These are phyloP conservation scores for Papilio dardanus DNA, from an alignment of 1,140 invertebrate genomes.

Conservation along the genomic window DNA sequence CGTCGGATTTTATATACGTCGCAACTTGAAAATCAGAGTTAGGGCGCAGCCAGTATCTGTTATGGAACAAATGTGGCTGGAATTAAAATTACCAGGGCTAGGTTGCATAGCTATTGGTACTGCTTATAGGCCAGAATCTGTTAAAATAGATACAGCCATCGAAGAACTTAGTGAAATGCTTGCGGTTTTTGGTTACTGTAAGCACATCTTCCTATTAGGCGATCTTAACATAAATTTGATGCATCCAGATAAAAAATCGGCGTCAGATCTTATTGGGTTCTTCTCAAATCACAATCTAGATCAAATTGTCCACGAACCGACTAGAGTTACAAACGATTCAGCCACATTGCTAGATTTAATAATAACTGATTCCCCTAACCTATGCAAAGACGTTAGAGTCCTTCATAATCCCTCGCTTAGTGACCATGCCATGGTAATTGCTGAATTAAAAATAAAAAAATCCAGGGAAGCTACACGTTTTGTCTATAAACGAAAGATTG, in stretches of 20 bases:
- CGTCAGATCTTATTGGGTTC: conserved; percentile 24
- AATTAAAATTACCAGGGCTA: conserved; percentile 27
- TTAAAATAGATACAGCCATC: conserved; percentile 3
- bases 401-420: no score
- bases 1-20: conserved; percentile 41
- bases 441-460: no score
- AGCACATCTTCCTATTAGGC: conserved; percentile 39
- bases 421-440: no score
- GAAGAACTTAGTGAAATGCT: conserved; percentile 41
- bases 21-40: background rate
- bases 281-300: conserved; percentile 33
- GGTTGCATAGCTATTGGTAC: conserved; percentile 38
- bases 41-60: conserved; percentile 18
- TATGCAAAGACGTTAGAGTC: conserved; percentile 14
- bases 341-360: conserved; percentile 23
- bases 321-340: conserved; percentile 27
- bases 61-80: conserved; percentile 46
- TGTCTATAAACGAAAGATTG: no score
- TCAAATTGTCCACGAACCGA: conserved; percentile 36
- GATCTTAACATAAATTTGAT: conserved; percentile 44
- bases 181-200: conserved; percentile 25
- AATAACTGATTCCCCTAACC: background rate
- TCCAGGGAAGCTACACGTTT: no score
- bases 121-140: conserved; percentile 42
- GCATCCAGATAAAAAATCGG: background rate